Conservation (phyloP, 2,888 invertebrate species). For the Zygogramma bicolorata region DNA sequence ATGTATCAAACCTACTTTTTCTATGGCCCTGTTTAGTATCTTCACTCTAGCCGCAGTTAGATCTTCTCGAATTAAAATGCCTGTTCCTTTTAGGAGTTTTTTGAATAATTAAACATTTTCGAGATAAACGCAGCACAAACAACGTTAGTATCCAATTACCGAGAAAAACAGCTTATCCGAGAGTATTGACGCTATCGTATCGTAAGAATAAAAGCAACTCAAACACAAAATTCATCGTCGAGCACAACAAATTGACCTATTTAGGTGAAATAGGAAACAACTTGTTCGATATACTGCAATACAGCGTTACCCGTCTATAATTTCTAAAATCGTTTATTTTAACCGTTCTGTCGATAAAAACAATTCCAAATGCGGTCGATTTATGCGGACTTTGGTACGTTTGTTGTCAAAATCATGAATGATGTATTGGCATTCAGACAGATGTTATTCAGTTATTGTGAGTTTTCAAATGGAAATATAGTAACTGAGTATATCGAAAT, state of each 20-base stretch:
- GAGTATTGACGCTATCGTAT: conserved; percentile 19
- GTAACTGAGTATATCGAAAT: too few species aligned
- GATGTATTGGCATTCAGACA: too few species aligned
- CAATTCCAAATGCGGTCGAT: neutral
- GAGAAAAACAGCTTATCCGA: conserved; percentile 6
- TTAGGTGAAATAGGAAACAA: conserved; percentile 17
- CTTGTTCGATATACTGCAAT: conserved; percentile 16
- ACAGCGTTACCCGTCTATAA: conserved; percentile 7
- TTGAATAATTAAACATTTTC: neutral
- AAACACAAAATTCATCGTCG: conserved; percentile 3
- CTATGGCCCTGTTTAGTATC: too few species aligned
- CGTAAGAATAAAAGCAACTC: conserved; percentile 4
- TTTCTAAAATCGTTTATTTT: conserved; percentile 1
- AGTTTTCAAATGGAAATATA: too few species aligned
- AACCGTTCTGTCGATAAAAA: neutral
- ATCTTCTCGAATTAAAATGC: too few species aligned
- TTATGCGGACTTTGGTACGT: neutral
- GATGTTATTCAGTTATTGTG: too few species aligned
- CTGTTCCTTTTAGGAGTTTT: too few species aligned
- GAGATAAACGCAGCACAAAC: neutral
- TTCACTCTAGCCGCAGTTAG: too few species aligned
- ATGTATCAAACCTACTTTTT: too few species aligned
- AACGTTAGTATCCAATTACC: conserved; percentile 8
- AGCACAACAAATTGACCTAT: conserved; percentile 26
- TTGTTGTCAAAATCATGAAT: too few species aligned